phyloP scores from a whole-genome alignment of 2,797 vertebrate genomes.

The Columba guinea region DNA sequence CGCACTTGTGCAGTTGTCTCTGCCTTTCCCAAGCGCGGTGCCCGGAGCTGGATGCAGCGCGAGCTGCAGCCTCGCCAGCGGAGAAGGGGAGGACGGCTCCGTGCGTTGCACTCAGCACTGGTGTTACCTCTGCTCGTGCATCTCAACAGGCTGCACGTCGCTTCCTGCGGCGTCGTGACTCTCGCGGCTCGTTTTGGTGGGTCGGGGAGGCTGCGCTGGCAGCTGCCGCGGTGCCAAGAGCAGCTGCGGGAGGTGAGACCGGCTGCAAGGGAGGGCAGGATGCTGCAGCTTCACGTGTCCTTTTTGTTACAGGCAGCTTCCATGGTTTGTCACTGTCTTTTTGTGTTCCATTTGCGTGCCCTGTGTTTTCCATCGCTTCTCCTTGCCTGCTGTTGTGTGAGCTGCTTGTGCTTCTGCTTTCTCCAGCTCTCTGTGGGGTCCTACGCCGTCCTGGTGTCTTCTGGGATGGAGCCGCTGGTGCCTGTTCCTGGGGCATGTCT shows the following conservation, averaged over 20 bases:
- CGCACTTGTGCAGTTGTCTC: not conserved
- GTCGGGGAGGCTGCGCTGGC: not conserved
- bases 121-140: accelerated
- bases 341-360: not conserved
- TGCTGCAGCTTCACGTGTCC: not conserved
- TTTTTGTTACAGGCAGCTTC: not conserved
- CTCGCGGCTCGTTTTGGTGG: accelerated
- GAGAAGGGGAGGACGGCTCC: not conserved
- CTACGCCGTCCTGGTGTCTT: accelerated
- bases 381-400: not conserved
- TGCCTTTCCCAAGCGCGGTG: not conserved
- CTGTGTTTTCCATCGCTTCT: not conserved
- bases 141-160: accelerated
- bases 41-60: not conserved
- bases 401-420: not conserved
- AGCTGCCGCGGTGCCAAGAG: not conserved
- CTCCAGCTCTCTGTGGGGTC: not conserved
- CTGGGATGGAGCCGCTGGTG: not conserved
- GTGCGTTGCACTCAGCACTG: not conserved
- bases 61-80: not conserved
- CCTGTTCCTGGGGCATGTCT: accelerated
- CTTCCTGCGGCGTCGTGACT: not conserved
- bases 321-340: not conserved
- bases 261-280: not conserved
- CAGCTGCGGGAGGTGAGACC: not conserved